These are phyloP conservation scores for Premnoplex brunnescens DNA, from an alignment of 2,797 vertebrate species.

Conservation along the genomic window DNA sequence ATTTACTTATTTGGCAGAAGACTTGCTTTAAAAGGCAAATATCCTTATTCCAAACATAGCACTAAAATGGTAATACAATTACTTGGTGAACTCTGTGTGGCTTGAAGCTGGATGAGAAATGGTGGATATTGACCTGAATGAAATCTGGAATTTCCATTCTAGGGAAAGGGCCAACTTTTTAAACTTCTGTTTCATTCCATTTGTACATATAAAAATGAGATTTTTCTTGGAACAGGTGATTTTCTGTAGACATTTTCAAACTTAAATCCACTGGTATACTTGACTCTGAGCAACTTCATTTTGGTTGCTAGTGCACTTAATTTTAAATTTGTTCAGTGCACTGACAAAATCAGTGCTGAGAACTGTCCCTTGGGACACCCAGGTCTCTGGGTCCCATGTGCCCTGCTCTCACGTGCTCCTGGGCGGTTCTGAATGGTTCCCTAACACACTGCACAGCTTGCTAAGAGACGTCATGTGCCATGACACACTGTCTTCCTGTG, in stretches of 20 bases:
- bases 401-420: neutral
- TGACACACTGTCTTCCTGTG: neutral
- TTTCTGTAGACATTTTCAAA: neutral
- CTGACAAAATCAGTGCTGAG: neutral
- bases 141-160: neutral
- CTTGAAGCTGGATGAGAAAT: neutral
- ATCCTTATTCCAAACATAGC: neutral
- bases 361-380: neutral
- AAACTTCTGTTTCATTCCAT: neutral
- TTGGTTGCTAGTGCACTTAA: neutral
- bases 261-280: neutral
- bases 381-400: neutral
- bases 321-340: neutral
- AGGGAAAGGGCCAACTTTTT: neutral
- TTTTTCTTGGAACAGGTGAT: slow-evolving; percentile 11
- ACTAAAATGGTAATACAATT: neutral
- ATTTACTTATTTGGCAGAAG: neutral
- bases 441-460: neutral
- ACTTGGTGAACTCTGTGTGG: neutral
- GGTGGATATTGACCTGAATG: neutral
- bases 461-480: neutral
- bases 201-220: neutral
- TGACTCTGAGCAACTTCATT: neutral
- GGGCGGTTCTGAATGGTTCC: neutral
- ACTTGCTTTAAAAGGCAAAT: neutral